Conservation (phyloP, 2,888 invertebrate species). For the Busseola fusca region DNA sequence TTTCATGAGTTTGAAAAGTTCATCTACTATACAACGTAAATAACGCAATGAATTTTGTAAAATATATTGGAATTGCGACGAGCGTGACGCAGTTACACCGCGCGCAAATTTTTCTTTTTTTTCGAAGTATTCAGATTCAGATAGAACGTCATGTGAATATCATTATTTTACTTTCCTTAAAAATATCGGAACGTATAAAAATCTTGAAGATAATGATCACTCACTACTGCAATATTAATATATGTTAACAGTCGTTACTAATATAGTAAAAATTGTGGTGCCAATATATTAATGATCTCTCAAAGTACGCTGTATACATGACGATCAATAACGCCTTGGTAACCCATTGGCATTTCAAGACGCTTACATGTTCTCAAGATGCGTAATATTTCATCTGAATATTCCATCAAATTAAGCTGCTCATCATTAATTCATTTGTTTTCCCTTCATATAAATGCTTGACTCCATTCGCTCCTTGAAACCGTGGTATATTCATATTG, state of each 20-base stretch:
- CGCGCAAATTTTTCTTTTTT: neutral
- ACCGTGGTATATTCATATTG: slow-evolving; percentile 1
- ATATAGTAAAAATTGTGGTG: slow-evolving; percentile 7
- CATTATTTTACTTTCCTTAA: neutral
- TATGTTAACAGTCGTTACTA: neutral
- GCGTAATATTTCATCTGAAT: slow-evolving; percentile 40
- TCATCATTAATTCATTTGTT: slow-evolving; percentile 52
- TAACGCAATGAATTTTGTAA: neutral
- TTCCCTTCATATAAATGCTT: slow-evolving; percentile 36
- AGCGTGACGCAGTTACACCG: neutral
- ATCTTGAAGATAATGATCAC: neutral
- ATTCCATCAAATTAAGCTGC: slow-evolving; percentile 46
- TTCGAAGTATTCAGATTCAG: neutral
- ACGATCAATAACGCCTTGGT: slow-evolving; percentile 52
- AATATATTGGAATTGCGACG: neutral
- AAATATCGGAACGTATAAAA: neutral
- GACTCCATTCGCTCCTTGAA: slow-evolving; percentile 1
- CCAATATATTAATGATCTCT: slow-evolving; percentile 29
- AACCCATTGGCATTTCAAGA: slow-evolving; percentile 45
- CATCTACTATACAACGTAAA: neutral
- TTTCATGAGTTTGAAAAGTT: neutral
- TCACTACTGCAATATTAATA: neutral
- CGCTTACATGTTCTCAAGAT: slow-evolving; percentile 21
- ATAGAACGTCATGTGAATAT: too few species aligned
- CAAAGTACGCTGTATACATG: slow-evolving; percentile 18